Percentiles rank a stretch among this genome's conserved stretches.
Evolutionary conservation across 2,888 invertebrate genomes (phyloP).

Genomic region (Calameuta pallipes): DNA sequence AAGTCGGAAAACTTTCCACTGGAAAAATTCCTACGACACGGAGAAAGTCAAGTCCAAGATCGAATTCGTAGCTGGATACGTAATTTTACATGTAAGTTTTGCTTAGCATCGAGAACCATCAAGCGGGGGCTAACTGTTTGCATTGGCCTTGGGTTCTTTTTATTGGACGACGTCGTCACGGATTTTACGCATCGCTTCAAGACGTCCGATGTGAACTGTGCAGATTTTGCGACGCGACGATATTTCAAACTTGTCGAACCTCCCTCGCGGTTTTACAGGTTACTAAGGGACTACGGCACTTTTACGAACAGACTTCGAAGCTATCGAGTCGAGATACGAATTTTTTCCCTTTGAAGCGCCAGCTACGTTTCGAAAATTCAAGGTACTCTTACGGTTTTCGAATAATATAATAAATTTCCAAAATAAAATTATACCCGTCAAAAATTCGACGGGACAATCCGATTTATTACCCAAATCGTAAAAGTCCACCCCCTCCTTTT

Average conservation of each 20-base stretch:
- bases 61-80: background rate
- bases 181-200: background rate
- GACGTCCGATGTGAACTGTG: background rate
- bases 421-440: background rate
- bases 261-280: background rate
- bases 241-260: background rate
- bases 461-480: background rate
- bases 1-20: background rate
- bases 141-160: background rate
- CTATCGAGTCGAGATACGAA: background rate
- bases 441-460: background rate
- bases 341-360: background rate
- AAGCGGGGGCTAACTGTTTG: background rate
- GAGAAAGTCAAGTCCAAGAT: background rate
- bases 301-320: background rate
- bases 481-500: accelerated
- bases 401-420: background rate
- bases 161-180: background rate
- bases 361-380: background rate
- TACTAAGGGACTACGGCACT: background rate
- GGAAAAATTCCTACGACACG: background rate
- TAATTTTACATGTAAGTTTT: background rate
- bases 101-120: background rate
- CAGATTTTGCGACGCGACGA: background rate
- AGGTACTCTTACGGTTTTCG: background rate